Evolutionary conservation across 2,113 vertebrate species (phyloP).

Genomic region (Prunella fulvescens): DNA sequence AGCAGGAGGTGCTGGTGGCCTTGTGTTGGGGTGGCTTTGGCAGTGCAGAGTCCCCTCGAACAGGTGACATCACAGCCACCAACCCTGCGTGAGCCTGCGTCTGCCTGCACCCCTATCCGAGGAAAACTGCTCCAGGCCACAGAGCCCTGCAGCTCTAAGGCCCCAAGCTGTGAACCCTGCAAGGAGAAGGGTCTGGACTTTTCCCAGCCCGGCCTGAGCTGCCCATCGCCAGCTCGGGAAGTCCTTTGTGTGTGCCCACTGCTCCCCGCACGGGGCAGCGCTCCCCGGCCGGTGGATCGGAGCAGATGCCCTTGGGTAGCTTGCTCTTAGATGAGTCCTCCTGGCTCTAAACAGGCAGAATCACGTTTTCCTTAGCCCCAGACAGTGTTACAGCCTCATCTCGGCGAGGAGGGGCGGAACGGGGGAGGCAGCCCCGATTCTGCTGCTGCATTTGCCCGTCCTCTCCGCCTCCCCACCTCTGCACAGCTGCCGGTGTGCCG

Average conservation of each 20-base stretch:
- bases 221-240: accelerated
- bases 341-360: conserved; percentile 48
- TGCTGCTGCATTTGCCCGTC: background rate
- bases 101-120: accelerated
- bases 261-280: background rate
- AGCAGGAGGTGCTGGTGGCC: background rate
- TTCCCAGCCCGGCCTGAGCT: background rate
- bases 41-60: background rate
- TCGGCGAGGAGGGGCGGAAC: background rate
- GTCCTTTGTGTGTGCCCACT: background rate
- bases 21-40: background rate
- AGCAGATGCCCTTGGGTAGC: conserved; percentile 40
- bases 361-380: conserved; percentile 64
- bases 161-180: background rate
- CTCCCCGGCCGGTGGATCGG: background rate
- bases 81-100: accelerated
- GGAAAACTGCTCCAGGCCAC: background rate
- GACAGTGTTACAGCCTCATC: conserved; percentile 33
- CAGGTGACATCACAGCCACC: background rate
- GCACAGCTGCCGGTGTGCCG: background rate
- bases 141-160: background rate
- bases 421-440: background rate
- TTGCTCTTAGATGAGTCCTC: conserved; percentile 59
- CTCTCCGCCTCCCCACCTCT: background rate
- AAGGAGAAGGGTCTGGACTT: background rate